Evolutionary conservation across 2,797 vertebrate species (phyloP).

Genomic region (Sciaenops ocellatus): DNA sequence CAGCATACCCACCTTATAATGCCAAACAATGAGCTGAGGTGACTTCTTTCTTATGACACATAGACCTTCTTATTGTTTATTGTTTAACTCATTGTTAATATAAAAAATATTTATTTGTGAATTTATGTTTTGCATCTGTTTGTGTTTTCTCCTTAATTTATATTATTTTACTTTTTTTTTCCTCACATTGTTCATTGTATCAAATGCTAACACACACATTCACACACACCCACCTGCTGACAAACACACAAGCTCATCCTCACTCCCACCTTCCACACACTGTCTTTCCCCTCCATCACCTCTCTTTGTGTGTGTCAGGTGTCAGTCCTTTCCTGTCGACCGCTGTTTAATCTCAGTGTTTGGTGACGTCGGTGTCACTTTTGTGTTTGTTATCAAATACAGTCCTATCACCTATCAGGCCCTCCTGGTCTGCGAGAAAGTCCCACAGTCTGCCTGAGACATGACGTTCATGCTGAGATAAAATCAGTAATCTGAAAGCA

Average conservation of each 20-base stretch:
- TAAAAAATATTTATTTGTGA: no score
- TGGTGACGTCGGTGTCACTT: slow-evolving; percentile 49
- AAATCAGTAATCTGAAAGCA: slow-evolving; percentile 21
- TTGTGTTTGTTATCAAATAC: slow-evolving; percentile 62
- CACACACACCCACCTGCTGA: slow-evolving; percentile 18
- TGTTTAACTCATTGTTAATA: no score
- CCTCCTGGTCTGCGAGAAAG: slow-evolving; percentile 37
- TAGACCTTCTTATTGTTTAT: no score
- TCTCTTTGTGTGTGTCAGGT: slow-evolving; percentile 38
- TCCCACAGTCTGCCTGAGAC: slow-evolving; percentile 19
- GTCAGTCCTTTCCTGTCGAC: slow-evolving; percentile 34
- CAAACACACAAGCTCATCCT: not conserved
- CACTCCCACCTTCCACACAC: not conserved
- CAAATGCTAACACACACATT: slow-evolving; percentile 6
- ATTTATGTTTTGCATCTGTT: no score
- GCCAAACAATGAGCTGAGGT: no score
- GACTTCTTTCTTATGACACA: no score
- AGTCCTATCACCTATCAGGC: slow-evolving; percentile 25
- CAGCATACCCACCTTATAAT: no score
- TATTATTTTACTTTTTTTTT: no score
- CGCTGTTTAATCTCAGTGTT: slow-evolving; percentile 52
- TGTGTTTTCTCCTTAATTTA: no score
- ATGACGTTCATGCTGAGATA: slow-evolving; percentile 14
- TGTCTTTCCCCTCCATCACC: not conserved
- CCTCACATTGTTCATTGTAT: no score